These are phyloP conservation scores for Caenorhabditis elegans DNA, from an alignment of 1,140 invertebrate species.

Conservation along the genomic window WBcel235 BX284606.5:9740501-9741000, in stretches of 20 bases:
- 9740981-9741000: no score
- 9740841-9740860: conserved; percentile 75
- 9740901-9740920: conserved; percentile 70
- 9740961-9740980: no score
- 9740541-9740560: conserved; percentile 16
- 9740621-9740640: not conserved
- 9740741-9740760: not conserved
- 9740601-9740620: not conserved
- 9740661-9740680: not conserved
- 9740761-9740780: not conserved
- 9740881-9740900: conserved; percentile 73
- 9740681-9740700: conserved; percentile 2
- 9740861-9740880: conserved; percentile 75
- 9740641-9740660: conserved; percentile 10
- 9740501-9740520: conserved; percentile 16
- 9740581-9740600: conserved; percentile 7
- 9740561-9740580: not conserved
- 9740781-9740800: not conserved
- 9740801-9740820: not conserved
- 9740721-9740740: not conserved
- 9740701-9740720: not conserved
- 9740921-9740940: no score
- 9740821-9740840: not conserved
- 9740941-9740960: no score
- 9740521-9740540: conserved; percentile 30